Base-by-base conservation (phyloP, 2,888 invertebrate species). In the Strigamia transsilvanica region DNA sequence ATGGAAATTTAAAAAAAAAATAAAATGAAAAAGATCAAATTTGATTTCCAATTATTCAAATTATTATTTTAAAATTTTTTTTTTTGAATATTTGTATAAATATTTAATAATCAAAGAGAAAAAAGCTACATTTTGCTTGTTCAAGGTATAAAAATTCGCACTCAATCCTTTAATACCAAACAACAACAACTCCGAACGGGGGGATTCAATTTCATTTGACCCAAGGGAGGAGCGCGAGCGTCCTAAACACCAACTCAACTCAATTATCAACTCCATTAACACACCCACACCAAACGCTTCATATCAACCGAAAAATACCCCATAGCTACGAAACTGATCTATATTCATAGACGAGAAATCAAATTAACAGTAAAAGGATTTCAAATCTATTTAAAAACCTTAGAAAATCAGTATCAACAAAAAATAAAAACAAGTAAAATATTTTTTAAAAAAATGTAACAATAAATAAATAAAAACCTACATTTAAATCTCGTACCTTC, bases 401-500 rank as follows among this genome's bases (percentile, higher is more conserved):
- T 5, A 38, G 38, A 38, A 38, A 38, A 38, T 38, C 10, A 38
- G 0, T 6, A 38, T 6, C 6, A 38, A 9, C 10, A 38, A 38
- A 38, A 38, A 38, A 38, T 38, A 38, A 38, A 38, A 38, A 38
- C 0, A 38, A 38, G 6, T 38, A 38, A 38, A 38, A 38, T n/a
- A n/a, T n/a, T n/a, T n/a, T n/a, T n/a, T n/a, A 38, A 38, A 38
- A 9, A 46, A 46, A 46, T 46, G 0, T 12, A 46, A 46, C 5
- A 9, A n/a, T 13, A 46, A 46, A 46, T n/a, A 46, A n/a, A 9
- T 13, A 46, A 46, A 46, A n/a, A n/a, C 46, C 13, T 46, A 46
- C 46, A 46, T 46, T 46, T 46, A 46, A 13, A n/a, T 46, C 46
- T 46, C 78, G 23, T 80, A 80, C 80, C 80, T 80, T 80, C 80